Base-by-base conservation (phyloP, 2,113 vertebrate genomes). In the Serilophus lunatus region DNA sequence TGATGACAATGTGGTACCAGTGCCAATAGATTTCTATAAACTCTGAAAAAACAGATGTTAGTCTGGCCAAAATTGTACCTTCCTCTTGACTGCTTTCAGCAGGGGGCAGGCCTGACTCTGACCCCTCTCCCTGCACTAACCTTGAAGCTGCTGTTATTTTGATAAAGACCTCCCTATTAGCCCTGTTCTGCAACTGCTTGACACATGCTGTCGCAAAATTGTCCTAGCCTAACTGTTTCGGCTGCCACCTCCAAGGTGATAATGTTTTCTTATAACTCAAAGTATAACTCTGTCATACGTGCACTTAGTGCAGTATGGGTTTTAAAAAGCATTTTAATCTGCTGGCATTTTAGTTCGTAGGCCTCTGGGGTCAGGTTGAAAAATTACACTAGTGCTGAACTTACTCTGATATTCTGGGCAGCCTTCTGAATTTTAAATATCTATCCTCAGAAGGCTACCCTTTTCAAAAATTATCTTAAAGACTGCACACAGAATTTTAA, bases 241-340 rank as follows among this genome's bases (percentile, higher is more conserved):
- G 70, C 74, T 65, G 42, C 86, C 0, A 2, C 50, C 49, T 94
- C 75, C 47, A 66, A 93, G 95, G 90, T 28, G 61, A 63, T 77
- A n/a, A 36, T 65, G 56, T 24, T 60, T 0, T 2, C 64, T 81
- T 93, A 50, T 77, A 90, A 78, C 86, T 90, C 76, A 71, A 75
- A 80, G 45, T 76, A 11, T 57, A 86, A 83, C 82, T 86, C 64
- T 88, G 86, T 83, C 82, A 84, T 53, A 51, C 65, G 36, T 19
- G 64, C 6, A 12, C 61, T 90, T 75, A 88, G 76, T 76, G 80
- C 79, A 90, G 50, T 86, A 92, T 61, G 80, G 63, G 83, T 88
- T 92, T 90, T 95, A 90, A 95, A 96, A 95, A 63, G 60, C 90
- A 81, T 88, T 96, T 96, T 93, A 94, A 92, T 96, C 90, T 75